Conservation (phyloP, 1,140 invertebrate genomes). For the Wasmannia auropunctata region DNA sequence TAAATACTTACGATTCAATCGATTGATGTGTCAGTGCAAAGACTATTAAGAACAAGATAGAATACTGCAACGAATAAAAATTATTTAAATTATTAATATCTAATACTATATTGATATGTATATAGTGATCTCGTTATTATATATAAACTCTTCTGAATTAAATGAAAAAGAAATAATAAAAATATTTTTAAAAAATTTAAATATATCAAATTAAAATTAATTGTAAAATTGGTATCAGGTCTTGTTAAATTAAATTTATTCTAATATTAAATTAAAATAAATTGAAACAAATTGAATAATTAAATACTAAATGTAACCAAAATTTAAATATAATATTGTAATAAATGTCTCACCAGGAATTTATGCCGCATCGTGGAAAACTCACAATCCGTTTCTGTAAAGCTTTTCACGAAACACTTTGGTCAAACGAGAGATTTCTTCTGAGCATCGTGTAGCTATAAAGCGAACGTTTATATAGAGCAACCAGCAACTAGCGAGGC, state of each 20-base stretch:
- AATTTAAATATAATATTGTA: background rate
- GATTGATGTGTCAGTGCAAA: slow-evolving; percentile 31
- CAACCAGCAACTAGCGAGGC: slow-evolving; percentile 66
- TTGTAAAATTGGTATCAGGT: background rate
- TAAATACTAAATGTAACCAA: background rate
- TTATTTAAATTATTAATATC: slow-evolving; percentile 4
- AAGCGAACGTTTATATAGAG: slow-evolving; percentile 73
- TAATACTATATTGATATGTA: background rate
- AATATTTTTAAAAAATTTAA: background rate
- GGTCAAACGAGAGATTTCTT: background rate
- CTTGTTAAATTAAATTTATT: background rate
- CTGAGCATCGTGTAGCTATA: slow-evolving; percentile 34
- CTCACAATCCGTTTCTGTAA: background rate
- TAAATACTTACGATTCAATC: slow-evolving; percentile 55
- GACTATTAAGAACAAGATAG: slow-evolving; percentile 31
- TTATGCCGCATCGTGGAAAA: slow-evolving; percentile 59
- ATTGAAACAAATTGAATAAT: background rate
- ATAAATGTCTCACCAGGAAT: slow-evolving; percentile 59
- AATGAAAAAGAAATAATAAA: background rate
- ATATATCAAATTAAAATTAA: background rate
- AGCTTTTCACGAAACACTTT: slow-evolving; percentile 20
- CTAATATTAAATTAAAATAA: background rate
- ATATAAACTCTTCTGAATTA: background rate
- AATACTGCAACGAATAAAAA: slow-evolving; percentile 62
- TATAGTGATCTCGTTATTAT: background rate